These are phyloP conservation scores for Sterna hirundo DNA, from an alignment of 2,113 vertebrate genomes.

Conservation along the genomic window DNA sequence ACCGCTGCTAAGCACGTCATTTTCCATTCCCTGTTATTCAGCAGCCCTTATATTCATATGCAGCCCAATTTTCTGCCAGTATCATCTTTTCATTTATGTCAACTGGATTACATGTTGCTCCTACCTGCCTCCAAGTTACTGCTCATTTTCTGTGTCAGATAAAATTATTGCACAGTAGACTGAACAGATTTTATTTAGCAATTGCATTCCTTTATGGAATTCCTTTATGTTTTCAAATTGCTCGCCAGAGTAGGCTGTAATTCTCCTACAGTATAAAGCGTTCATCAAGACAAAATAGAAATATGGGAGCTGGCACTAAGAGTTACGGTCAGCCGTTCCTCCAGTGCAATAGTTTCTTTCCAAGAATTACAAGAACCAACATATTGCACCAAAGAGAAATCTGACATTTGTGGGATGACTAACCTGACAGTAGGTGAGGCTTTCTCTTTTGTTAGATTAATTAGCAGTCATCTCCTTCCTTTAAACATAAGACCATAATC, in stretches of 20 bases:
- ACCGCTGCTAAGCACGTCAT: neutral
- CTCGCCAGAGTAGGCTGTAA: neutral
- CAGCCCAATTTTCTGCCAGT: neutral
- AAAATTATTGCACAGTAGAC: neutral
- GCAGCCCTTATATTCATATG: neutral
- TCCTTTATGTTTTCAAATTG: neutral
- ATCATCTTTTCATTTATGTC: neutral
- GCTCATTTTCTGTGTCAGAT: conserved; percentile 5
- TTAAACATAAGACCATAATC: conserved; percentile 1
- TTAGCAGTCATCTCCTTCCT: conserved; percentile 12
- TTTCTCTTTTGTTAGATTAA: conserved; percentile 22
- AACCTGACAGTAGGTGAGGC: conserved; percentile 32
- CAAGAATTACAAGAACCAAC: neutral
- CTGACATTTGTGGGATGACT: neutral
- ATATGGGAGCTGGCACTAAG: neutral
- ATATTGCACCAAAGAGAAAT: neutral
- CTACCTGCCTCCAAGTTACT: conserved; percentile 16
- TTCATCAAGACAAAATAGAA: neutral
- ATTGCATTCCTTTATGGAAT: neutral
- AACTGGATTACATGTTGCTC: conserved; percentile 45
- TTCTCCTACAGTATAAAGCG: neutral
- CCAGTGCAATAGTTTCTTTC: neutral
- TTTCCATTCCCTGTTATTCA: neutral
- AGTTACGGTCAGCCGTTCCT: neutral
- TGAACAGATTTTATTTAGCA: neutral